Evolutionary conservation across 2,888 invertebrate species (phyloP).

Genomic region (Branchellion lobata): DNA sequence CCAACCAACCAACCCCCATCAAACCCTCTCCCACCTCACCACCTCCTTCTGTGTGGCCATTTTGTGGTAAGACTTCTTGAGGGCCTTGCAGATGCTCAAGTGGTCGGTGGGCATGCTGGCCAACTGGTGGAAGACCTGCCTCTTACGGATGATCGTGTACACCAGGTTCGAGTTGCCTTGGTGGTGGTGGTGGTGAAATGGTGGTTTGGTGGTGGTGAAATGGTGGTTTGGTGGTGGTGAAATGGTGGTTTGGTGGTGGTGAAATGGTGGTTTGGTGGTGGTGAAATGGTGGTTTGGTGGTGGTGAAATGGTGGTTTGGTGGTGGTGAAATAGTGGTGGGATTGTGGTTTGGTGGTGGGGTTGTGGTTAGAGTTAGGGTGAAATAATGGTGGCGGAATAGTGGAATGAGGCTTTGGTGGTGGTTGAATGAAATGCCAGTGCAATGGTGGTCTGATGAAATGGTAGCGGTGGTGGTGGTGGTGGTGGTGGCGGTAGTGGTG

Average conservation of each 20-base stretch:
- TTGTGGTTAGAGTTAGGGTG: too few species aligned
- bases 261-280: too few species aligned
- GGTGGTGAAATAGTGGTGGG: too few species aligned
- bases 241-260: background rate
- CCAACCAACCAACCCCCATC: background rate
- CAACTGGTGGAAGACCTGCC: slow-evolving; percentile 94
- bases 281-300: background rate
- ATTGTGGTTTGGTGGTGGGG: too few species aligned
- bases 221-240: too few species aligned
- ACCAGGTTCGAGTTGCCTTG: slow-evolving; percentile 94
- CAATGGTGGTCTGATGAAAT: too few species aligned
- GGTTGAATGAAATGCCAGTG: too few species aligned
- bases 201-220: too few species aligned
- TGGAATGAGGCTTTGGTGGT: too few species aligned
- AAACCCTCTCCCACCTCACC: background rate
- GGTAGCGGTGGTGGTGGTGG: too few species aligned
- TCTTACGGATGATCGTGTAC: slow-evolving; percentile 96
- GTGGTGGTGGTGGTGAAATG: background rate
- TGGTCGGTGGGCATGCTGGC: slow-evolving; percentile 95
- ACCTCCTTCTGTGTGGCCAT: background rate
- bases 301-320: background rate
- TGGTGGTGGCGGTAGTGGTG: too few species aligned
- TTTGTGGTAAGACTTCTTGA: slow-evolving; percentile 55
- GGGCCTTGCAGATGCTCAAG: slow-evolving; percentile 77
- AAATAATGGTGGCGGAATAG: too few species aligned